A percentile compares a stretch with the other conserved stretches of the same genome.
phyloP scores from a whole-genome alignment of 2,113 vertebrate genomes.

The Chlamydotis undulata region DNA sequence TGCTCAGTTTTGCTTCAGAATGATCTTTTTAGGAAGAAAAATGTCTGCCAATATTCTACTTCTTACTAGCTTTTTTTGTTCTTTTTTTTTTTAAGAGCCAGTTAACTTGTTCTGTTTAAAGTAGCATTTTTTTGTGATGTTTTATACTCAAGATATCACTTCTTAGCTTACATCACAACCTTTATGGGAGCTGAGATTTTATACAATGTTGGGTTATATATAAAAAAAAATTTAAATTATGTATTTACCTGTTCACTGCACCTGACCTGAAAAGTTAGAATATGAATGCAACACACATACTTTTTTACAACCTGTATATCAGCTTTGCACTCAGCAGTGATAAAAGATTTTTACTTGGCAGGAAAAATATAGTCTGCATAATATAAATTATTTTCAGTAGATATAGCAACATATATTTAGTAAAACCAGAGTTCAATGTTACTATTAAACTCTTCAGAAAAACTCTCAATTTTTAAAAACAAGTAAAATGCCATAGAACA shows the following conservation, averaged over 20 bases:
- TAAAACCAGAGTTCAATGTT: not conserved
- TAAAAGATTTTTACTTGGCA: not conserved
- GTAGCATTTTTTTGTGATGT: not conserved
- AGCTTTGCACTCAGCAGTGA: not conserved
- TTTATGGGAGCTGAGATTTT: not conserved
- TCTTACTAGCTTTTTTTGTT: not conserved
- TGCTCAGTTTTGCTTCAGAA: not conserved
- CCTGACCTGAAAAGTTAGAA: not conserved
- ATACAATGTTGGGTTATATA: not conserved
- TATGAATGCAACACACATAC: not conserved
- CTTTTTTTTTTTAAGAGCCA: not conserved
- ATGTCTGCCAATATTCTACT: not conserved
- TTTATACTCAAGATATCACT: not conserved
- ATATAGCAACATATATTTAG: not conserved
- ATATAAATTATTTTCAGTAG: not conserved
- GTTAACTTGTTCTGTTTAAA: not conserved
- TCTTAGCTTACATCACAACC: not conserved
- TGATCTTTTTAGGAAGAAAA: not conserved
- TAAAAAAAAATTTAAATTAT: not conserved
- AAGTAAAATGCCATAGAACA: not conserved
- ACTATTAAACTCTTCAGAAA: not conserved
- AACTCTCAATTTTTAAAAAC: not conserved
- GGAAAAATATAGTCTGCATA: not conserved
- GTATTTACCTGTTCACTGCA: not conserved
- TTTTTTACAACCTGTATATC: not conserved